Evolutionary conservation across 2,797 vertebrate species (phyloP).

Genomic region (Hybognathus amarus): DNA sequence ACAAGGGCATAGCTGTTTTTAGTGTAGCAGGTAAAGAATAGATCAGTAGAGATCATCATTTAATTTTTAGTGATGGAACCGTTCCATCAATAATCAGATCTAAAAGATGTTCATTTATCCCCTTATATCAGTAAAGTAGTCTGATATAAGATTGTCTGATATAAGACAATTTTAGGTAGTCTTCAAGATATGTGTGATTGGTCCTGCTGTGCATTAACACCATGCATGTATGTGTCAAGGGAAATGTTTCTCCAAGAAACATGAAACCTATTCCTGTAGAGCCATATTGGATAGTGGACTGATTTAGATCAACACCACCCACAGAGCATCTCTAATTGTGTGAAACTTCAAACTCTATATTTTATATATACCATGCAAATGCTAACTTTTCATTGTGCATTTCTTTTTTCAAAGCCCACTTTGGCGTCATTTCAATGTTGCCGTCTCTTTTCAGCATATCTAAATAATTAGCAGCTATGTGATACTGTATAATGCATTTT

Average conservation of each 20-base stretch:
- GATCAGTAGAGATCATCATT: not conserved
- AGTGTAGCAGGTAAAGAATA: not conserved
- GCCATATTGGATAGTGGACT: slow-evolving; percentile 37
- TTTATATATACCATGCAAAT: not conserved
- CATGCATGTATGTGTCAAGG: slow-evolving; percentile 5
- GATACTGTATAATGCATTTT: not conserved
- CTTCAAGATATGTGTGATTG: not conserved
- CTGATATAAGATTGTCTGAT: too few relatives aligned
- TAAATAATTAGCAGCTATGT: not conserved
- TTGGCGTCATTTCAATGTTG: not conserved
- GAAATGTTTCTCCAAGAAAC: slow-evolving; percentile 18
- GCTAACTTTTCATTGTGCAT: not conserved
- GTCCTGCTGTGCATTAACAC: slow-evolving; percentile 16
- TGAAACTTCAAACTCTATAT: slow-evolving; percentile 11
- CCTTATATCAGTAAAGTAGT: not conserved
- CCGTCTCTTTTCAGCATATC: not conserved
- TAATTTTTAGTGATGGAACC: not conserved
- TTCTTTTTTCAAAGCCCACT: not conserved
- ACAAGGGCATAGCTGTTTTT: not conserved
- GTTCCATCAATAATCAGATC: not conserved
- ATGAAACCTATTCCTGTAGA: slow-evolving; percentile 14
- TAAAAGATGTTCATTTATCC: not conserved
- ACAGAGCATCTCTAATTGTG: slow-evolving; percentile 12
- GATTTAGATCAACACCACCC: slow-evolving; percentile 38
- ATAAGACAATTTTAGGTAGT: not conserved